These are phyloP conservation scores for Apis laboriosa DNA, from an alignment of 1,140 invertebrate genomes.

Conservation along the genomic window DNA sequence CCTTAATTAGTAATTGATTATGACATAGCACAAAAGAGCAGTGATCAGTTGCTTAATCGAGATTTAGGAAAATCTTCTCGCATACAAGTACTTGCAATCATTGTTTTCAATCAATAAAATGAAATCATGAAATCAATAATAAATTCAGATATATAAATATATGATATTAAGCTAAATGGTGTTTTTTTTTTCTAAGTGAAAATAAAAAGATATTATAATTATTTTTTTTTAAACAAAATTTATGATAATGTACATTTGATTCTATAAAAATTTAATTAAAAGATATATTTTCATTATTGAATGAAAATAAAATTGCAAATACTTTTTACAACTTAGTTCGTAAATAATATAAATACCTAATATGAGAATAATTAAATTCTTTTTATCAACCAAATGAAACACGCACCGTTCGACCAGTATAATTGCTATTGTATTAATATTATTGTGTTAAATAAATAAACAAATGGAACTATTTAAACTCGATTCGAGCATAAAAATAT, in stretches of 20 bases:
- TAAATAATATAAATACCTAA: slow-evolving; percentile 8
- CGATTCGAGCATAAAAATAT: neutral
- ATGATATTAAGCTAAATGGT: neutral
- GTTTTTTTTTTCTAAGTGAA: neutral
- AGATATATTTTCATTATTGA: neutral
- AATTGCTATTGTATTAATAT: neutral
- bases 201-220: neutral
- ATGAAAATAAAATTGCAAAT: slow-evolving; percentile 26
- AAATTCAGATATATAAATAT: neutral
- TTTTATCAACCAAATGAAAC: slow-evolving; percentile 13
- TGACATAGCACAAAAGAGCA: neutral
- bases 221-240: neutral
- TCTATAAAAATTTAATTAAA: neutral
- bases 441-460: slow-evolving; percentile 36
- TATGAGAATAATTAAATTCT: neutral
- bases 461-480: neutral
- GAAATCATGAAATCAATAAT: neutral
- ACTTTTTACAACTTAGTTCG: slow-evolving; percentile 23
- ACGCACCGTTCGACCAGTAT: neutral
- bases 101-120: neutral
- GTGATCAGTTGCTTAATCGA: neutral
- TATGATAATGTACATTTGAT: neutral
- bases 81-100: slow-evolving; percentile 39
- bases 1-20: neutral
- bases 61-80: neutral